Conservation (phyloP, 2,888 invertebrate species). For the Matsumyia berberina region DNA sequence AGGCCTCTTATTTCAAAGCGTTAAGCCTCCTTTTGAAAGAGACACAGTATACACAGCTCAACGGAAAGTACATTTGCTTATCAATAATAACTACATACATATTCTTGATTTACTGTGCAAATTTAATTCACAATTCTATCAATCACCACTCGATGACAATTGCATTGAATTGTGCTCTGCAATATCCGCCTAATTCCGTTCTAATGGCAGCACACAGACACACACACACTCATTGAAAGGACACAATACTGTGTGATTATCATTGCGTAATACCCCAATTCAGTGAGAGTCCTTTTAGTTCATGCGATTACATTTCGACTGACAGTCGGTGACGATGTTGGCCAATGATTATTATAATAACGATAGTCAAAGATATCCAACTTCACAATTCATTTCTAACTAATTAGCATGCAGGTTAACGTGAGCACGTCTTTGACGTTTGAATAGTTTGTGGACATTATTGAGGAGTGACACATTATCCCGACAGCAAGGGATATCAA, state of each 20-base stretch:
- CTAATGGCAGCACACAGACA: not conserved
- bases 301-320: constrained; percentile 4
- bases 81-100: not conserved
- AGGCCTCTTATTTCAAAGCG: no score
- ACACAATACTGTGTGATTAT: not conserved
- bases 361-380: not conserved
- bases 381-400: not conserved
- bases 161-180: not conserved
- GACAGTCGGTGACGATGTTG: constrained; percentile 3
- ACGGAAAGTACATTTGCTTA: not conserved
- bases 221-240: not conserved
- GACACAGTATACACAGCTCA: no score
- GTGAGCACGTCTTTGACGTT: not conserved
- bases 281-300: not conserved
- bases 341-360: not conserved
- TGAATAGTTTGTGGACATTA: no score
- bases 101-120: not conserved
- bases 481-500: not conserved
- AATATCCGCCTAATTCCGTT: not conserved
- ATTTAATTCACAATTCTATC: not conserved
- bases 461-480: not conserved
- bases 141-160: constrained; percentile 1
- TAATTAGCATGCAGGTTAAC: constrained; percentile 10
- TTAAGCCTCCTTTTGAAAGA: no score
- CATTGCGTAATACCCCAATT: not conserved